A percentile compares a stretch with the other conserved stretches of the same genome.
Conservation (phyloP, 2,888 invertebrate genomes). For the Synergus laeviventris region DNA sequence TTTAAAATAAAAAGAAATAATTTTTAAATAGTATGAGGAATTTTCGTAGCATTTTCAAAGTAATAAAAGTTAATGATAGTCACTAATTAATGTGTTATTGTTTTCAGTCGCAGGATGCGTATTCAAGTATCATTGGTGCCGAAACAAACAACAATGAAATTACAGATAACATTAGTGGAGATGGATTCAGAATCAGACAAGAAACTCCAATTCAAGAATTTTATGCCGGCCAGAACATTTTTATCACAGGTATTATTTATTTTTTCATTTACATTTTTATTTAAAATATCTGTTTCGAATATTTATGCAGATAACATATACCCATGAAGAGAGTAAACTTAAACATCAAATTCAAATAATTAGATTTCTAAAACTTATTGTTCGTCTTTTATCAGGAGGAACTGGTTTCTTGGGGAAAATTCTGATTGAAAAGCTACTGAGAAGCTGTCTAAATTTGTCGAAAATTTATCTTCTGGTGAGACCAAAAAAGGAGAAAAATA, state of each 20-base stretch:
- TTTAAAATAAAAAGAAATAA: too few relatives aligned
- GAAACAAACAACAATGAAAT: conserved; percentile 64
- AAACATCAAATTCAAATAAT: neutral
- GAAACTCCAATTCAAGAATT: conserved; percentile 71
- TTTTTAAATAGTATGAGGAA: too few relatives aligned
- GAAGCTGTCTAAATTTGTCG: conserved; percentile 78
- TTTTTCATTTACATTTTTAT: neutral
- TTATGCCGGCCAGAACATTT: conserved; percentile 67
- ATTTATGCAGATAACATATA: neutral
- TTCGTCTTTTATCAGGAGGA: conserved; percentile 66
- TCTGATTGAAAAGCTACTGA: conserved; percentile 80
- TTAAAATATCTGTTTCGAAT: conserved; percentile 12
- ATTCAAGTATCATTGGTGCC: conserved; percentile 51
- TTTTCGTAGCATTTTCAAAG: too few relatives aligned
- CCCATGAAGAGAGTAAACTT: too few relatives aligned
- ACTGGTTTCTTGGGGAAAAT: conserved; percentile 78
- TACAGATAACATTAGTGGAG: conserved; percentile 55
- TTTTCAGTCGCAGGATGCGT: conserved; percentile 55
- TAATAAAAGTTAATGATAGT: neutral
- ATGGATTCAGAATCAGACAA: conserved; percentile 53
- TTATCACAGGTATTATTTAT: conserved; percentile 66
- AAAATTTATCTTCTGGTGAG: conserved; percentile 79
- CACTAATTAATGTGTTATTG: neutral
- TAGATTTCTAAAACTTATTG: neutral
- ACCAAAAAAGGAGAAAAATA: conserved; percentile 79